phyloP scores from a whole-genome alignment of 2,113 vertebrate genomes.

The Tinamus guttatus region DNA sequence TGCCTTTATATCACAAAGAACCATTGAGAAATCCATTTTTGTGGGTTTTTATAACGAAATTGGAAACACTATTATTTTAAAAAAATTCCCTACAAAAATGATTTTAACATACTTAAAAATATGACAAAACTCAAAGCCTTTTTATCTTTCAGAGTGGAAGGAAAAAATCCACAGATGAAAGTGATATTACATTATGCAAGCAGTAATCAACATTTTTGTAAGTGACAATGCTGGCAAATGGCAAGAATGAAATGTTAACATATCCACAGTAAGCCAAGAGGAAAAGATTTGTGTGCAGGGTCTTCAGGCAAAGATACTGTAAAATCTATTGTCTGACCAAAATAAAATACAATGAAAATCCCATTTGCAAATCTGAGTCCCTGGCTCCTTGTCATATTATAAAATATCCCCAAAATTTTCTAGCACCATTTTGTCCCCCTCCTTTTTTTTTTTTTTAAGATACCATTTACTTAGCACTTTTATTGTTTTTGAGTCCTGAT shows the following conservation, averaged over 20 bases:
- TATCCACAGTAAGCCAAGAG: constrained; percentile 47
- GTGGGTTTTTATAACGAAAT: not conserved
- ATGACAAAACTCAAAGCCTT: not conserved
- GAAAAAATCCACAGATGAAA: not conserved
- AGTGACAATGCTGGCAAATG: not conserved
- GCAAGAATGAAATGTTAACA: not conserved
- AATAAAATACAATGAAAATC: constrained; percentile 35
- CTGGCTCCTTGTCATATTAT: not conserved
- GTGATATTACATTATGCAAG: constrained; percentile 15
- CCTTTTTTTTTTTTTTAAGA: constrained; percentile 18
- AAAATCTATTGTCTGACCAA: constrained; percentile 17
- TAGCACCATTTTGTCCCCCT: constrained; percentile 12
- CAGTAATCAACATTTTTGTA: not conserved
- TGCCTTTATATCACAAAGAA: constrained; percentile 32
- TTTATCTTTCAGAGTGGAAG: not conserved
- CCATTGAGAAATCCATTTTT: constrained; percentile 22
- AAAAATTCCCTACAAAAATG: not conserved
- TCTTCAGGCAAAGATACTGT: constrained; percentile 12
- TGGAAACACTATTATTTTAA: not conserved
- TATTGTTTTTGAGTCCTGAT: constrained; percentile 27
- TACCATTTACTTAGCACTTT: constrained; percentile 11
- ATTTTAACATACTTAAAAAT: constrained; percentile 13
- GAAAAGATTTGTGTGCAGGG: constrained; percentile 1
- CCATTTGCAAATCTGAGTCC: not conserved
- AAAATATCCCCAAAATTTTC: not conserved